A percentile compares a stretch with the other conserved stretches of the same genome.
Conservation (phyloP, 1,140 invertebrate species). For the Chironomus tepperi region DNA sequence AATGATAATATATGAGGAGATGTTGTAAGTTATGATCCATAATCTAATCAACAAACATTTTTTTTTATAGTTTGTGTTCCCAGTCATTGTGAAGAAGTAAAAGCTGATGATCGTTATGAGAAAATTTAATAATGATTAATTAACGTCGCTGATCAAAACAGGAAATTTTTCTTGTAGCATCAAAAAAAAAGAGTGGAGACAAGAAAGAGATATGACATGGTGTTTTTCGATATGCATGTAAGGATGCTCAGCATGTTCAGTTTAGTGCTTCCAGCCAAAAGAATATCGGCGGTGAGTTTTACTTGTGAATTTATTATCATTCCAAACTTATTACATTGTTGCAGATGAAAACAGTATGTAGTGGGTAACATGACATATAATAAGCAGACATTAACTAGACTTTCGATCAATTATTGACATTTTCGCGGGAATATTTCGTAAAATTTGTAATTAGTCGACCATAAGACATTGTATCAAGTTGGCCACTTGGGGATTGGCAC, state of each 20-base stretch:
- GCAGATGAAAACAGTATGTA: too few relatives aligned
- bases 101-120: not conserved
- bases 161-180: not conserved
- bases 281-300: not conserved
- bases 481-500: too few relatives aligned
- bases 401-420: too few relatives aligned
- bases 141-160: not conserved
- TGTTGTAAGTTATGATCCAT: not conserved
- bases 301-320: too few relatives aligned
- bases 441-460: too few relatives aligned
- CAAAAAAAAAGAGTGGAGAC: not conserved
- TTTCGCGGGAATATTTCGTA: too few relatives aligned
- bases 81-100: not conserved
- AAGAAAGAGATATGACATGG: not conserved
- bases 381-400: too few relatives aligned
- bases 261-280: not conserved
- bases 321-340: too few relatives aligned
- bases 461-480: too few relatives aligned
- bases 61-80: not conserved
- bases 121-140: constrained; percentile 23
- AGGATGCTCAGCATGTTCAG: too few relatives aligned
- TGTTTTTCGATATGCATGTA: not conserved
- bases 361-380: too few relatives aligned
- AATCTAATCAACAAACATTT: constrained; percentile 9
- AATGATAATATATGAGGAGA: not conserved